These are phyloP conservation scores for Saccopteryx leptura DNA, from an alignment of 2,113 vertebrate species.

Conservation along the genomic window DNA sequence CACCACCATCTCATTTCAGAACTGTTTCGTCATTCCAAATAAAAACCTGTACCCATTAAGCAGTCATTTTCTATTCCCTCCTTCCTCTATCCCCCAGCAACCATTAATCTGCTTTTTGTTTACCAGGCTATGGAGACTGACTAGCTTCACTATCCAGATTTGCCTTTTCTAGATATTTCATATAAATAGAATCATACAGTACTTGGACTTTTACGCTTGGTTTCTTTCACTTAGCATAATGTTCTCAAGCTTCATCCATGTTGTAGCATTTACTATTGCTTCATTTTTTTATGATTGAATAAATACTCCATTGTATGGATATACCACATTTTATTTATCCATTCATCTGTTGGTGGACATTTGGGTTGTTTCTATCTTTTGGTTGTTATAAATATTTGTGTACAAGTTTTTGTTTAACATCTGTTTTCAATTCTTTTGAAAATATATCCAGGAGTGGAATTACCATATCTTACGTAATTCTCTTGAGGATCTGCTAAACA, in stretches of 20 bases:
- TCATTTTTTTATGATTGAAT: background rate
- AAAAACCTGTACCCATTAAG: background rate
- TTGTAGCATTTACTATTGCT: background rate
- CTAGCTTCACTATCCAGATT: background rate
- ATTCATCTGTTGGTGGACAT: background rate
- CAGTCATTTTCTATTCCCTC: background rate
- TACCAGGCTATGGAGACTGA: background rate
- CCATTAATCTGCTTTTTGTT: background rate
- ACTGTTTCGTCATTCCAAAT: background rate
- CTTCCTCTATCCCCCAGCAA: background rate
- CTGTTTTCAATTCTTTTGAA: constrained; percentile 3
- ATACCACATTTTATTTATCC: background rate
- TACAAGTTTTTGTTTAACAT: background rate
- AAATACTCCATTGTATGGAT: background rate
- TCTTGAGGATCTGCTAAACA: constrained; percentile 30
- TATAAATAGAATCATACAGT: background rate
- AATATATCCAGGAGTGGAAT: background rate
- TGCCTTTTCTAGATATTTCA: constrained; percentile 26
- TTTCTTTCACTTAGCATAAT: constrained; percentile 12
- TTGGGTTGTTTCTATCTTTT: background rate
- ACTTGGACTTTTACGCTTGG: background rate
- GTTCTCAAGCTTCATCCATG: background rate
- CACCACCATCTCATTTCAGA: background rate
- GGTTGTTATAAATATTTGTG: background rate
- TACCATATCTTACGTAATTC: constrained; percentile 14